Base-by-base conservation (phyloP, 2,113 vertebrate species). In the Tretioscincus oriximinensis region DNA sequence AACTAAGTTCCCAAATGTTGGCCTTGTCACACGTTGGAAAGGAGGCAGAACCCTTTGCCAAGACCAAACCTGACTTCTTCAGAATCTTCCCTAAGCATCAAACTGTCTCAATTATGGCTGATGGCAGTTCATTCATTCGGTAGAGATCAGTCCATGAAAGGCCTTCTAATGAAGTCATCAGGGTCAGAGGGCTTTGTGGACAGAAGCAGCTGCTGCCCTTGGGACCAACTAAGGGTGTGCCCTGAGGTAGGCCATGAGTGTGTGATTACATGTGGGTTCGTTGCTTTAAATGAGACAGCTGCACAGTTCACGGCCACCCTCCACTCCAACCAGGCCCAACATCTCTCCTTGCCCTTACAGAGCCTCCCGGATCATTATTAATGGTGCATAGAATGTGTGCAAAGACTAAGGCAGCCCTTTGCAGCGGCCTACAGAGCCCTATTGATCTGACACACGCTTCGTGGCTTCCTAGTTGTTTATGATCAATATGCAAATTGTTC, bases 401-500 rank as follows among this genome's bases (percentile, higher is more conserved):
- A 84, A 86, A 95, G 78, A 24, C 1, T 20, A 60, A 86, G 95
- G 94, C 96, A 96, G 93, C 92, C 90, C 92, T 95, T 95, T 93
- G 93, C 95, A 90, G 91, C 93, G 95, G 93, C 93, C 95, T 95
- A 92, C 95, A 96, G 93, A 95, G 96, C 93, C 93, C 95, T 96
- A 99, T 99, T 96, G 98, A 99, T 99, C 94, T 93, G 89, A 91
- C 90, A 94, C 96, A 96, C 97, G 96, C 97, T 97, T 93, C 95
- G 96, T 98, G 97, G 97, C 97, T 99, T 98, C 96, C 93, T 96
- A 97, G 96, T 97, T 98, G 97, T 98, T 99, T 98, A 96, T 98
- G 97, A 99, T 99, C 98, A 99, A 99, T 99, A 99, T 99, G 98
- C 97, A 99, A 99, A 99, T 99, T 93, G 96, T 95, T 96, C 92